Evolutionary conservation across 2,113 vertebrate species (phyloP).

Genomic region (Jaculus jaculus): DNA sequence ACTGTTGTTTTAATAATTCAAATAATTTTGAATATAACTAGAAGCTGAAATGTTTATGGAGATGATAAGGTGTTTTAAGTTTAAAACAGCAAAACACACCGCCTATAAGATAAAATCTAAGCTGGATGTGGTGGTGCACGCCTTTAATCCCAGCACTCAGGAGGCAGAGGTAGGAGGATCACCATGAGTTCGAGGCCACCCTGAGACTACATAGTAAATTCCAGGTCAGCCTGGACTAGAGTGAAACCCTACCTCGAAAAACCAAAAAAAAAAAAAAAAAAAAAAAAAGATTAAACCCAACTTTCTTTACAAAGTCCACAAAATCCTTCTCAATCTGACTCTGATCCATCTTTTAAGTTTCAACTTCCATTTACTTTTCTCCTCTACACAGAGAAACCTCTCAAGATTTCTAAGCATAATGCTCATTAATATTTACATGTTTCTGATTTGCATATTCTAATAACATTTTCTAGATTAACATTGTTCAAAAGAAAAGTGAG

Average conservation of each 20-base stretch:
- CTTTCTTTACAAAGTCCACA: not conserved
- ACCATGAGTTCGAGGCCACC: too few species aligned
- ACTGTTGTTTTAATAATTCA: not conserved
- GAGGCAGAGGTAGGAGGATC: too few species aligned
- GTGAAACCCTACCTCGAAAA: too few species aligned
- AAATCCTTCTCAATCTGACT: not conserved
- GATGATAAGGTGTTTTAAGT: not conserved
- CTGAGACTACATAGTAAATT: too few species aligned
- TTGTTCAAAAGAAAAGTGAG: not conserved
- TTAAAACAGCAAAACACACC: not conserved
- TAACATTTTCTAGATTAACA: conserved; percentile 2
- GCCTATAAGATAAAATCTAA: not conserved
- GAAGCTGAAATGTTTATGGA: not conserved
- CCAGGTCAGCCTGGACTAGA: too few species aligned
- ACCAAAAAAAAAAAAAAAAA: too few species aligned
- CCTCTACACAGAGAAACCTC: not conserved
- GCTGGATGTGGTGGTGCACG: too few species aligned
- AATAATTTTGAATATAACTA: not conserved
- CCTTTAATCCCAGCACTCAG: too few species aligned
- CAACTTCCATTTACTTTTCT: not conserved
- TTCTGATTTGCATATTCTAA: not conserved
- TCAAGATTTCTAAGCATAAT: not conserved
- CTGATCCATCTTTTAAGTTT: not conserved
- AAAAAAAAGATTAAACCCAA: not conserved
- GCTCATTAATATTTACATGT: not conserved